Conservation (phyloP, 2,888 invertebrate species). For the Lomographa bimaculata region DNA sequence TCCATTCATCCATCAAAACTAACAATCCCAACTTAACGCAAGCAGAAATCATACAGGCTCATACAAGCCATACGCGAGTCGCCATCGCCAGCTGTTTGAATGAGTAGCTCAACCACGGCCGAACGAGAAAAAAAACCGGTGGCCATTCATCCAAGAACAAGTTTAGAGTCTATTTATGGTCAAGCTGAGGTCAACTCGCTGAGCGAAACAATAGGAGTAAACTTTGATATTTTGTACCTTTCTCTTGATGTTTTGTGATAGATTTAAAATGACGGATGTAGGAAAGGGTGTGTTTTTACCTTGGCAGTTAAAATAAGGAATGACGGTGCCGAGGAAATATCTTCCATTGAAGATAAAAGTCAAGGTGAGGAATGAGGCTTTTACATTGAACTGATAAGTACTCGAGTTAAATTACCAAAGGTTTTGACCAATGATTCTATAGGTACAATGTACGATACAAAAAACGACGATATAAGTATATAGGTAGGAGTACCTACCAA, state of each 20-base stretch:
- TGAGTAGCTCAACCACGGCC: constrained; percentile 21
- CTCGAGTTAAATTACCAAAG: too few relatives aligned
- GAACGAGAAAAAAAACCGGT: constrained; percentile 25
- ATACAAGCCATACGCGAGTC: too few relatives aligned
- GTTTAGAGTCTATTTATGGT: constrained; percentile 44
- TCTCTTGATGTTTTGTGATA: constrained; percentile 24
- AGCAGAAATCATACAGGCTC: too few relatives aligned
- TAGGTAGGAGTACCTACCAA: too few relatives aligned
- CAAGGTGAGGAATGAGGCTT: constrained; percentile 4
- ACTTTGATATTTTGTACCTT: constrained; percentile 17
- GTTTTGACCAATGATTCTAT: too few relatives aligned
- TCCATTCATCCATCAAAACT: constrained; percentile 5
- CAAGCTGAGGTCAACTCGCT: constrained; percentile 41
- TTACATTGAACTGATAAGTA: too few relatives aligned
- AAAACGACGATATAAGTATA: too few relatives aligned
- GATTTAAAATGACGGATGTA: too few relatives aligned
- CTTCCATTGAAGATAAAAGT: constrained; percentile 3
- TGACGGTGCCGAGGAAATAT: constrained; percentile 1
- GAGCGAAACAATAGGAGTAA: constrained; percentile 22
- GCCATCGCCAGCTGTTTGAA: constrained; percentile 18
- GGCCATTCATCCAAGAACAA: constrained; percentile 36
- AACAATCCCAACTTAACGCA: constrained; percentile 12
- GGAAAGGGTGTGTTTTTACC: constrained; percentile 2
- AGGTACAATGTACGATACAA: too few relatives aligned
- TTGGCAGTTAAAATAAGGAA: neutral